phyloP scores from a whole-genome alignment of 35 echinoderm and acorn worm genomes.

The Amphiura filiformis region DNA sequence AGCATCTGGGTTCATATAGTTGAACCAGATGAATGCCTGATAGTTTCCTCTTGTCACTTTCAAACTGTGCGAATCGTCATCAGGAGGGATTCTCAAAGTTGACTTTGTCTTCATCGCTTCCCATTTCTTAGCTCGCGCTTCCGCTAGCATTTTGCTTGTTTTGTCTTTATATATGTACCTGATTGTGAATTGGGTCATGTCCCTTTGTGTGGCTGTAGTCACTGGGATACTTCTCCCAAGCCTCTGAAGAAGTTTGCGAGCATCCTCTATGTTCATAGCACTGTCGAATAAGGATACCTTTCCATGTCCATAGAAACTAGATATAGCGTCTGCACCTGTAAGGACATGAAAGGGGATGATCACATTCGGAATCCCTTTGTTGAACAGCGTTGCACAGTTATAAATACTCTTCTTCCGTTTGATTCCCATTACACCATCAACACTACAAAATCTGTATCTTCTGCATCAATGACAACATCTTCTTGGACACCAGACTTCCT shows the following conservation, averaged over 20 bases:
- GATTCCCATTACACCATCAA: conserved; percentile 7
- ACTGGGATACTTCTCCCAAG: not conserved
- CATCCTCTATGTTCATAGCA: not conserved
- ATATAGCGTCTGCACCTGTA: conserved; percentile 2
- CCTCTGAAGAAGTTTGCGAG: not conserved
- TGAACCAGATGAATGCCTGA: conserved; percentile 33
- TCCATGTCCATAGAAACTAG: conserved; percentile 6
- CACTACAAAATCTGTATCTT: not conserved
- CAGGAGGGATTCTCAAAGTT: not conserved
- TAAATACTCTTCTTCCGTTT: conserved; percentile 15
- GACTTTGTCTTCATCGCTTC: conserved; percentile 21
- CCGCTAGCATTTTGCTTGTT: conserved; percentile 1
- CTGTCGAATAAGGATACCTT: not conserved
- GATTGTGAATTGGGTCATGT: conserved; percentile 1
- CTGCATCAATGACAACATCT: conserved; percentile 8
- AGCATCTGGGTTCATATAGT: conserved; percentile 30
- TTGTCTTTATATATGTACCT: conserved; percentile 2
- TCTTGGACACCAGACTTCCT: not conserved
- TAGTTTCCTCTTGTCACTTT: conserved; percentile 23
- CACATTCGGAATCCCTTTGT: not conserved
- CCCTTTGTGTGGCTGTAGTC: not conserved
- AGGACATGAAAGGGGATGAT: conserved; percentile 15
- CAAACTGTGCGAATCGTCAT: conserved; percentile 8
- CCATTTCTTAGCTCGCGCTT: conserved; percentile 12
- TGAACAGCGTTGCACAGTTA: not conserved